Evolutionary conservation across 2,888 invertebrate genomes (phyloP), one percentile per base, ranked within the genome.

Genomic region (Suillia variegata): DNA sequence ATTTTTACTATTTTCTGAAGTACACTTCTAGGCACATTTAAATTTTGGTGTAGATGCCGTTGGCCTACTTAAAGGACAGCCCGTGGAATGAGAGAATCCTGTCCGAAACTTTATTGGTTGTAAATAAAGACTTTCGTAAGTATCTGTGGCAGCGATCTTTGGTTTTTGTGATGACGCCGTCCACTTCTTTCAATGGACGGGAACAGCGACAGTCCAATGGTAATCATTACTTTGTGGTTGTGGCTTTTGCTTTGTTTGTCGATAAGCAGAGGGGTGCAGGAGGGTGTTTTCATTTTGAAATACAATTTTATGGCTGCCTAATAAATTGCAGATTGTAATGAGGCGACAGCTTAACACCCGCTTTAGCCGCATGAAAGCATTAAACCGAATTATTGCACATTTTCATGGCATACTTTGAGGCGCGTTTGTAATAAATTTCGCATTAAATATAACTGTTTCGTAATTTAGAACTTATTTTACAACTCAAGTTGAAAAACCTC

Each of bases 91-190:
- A 38, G 38, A 45, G 5, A 45, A 45, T 17, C 18, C 20, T 17
- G 45, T 45, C 45, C 20, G 18, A 4, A 45, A 45, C 5, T 45
- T 20, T 20, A 45, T 17, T 45, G 48, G 48, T 26, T 56, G 49
- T 60, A 53, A 56, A 56, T 49, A 51, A 54, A 54, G 57, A 61
- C 57, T 61, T 59, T 50, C 59, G 56, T 56, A 59, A 20, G 21
- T 13, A 45, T 38, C 38, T 8, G n/a, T n/a, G n/a, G 38, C 6
- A 13, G 20, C 38, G 13, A 17, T n/a, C n/a, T n/a, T n/a, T n/a
- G n/a, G n/a, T n/a, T 45, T 26, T 45, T 45, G 18, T 20, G 50
- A 20, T 57, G 34, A 20, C 20, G 17, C 18, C n/a, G 38, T n/a
- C n/a, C n/a, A n/a, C 15, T 38, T n/a, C n/a, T n/a, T n/a, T n/a